Evolutionary conservation across 1,140 invertebrate species (phyloP).

Genomic region (Brachystomella parvula): DNA sequence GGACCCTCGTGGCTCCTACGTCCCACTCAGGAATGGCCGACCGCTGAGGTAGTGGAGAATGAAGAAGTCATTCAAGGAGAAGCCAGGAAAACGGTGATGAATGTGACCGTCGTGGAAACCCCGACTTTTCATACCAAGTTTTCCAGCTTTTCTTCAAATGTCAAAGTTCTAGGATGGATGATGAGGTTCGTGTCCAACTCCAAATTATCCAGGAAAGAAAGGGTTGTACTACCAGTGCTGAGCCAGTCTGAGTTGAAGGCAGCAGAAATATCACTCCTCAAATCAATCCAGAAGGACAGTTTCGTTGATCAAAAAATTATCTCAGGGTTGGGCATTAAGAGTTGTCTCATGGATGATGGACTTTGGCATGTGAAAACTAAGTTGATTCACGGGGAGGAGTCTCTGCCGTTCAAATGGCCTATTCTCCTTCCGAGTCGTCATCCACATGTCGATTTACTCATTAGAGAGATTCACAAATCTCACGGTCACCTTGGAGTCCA

Average conservation of each 20-base stretch:
- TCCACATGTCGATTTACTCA: not conserved
- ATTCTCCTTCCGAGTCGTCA: slow-evolving; percentile 2
- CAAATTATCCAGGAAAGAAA: too few species aligned
- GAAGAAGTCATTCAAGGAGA: not conserved
- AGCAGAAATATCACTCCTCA: too few species aligned
- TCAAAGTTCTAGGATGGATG: too few species aligned
- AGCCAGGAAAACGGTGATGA: not conserved
- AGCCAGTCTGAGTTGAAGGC: too few species aligned
- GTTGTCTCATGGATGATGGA: too few species aligned
- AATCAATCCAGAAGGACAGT: too few species aligned
- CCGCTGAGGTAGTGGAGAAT: not conserved
- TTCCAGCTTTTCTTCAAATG: too few species aligned
- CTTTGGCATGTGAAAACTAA: slow-evolving; percentile 2
- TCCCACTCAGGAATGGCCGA: not conserved
- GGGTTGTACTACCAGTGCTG: too few species aligned
- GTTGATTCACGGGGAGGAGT: not conserved
- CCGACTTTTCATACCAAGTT: too few species aligned
- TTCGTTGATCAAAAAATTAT: too few species aligned
- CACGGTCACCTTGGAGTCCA: not conserved
- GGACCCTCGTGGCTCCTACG: slow-evolving; percentile 10
- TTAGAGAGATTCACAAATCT: slow-evolving; percentile 2
- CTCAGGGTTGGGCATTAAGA: too few species aligned
- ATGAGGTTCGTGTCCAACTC: too few species aligned
- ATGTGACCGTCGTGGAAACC: not conserved
- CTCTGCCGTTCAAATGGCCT: not conserved